Evolutionary conservation across 2,113 vertebrate genomes (phyloP), one percentile per base, ranked within the genome.

Genomic region (Scomber colias): DNA sequence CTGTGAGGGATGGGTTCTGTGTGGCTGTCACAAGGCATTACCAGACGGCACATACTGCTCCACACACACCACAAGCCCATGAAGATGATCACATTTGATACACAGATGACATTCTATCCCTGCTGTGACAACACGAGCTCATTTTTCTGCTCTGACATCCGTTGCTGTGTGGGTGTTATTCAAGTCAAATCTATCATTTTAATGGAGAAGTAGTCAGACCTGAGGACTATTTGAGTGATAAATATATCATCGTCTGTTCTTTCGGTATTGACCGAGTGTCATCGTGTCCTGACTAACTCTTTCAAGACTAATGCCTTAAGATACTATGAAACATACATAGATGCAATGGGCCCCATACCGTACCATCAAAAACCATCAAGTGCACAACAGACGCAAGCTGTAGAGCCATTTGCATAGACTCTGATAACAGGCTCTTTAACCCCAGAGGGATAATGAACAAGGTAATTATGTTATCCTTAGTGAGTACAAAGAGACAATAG

Each of bases 51-150:
- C 80, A 74, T 73, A 90, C 79, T 19, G 87, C 84, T 77, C 66
- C 73, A 55, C 65, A 67, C 78, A 77, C 73, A 19, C 85, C 82
- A 66, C 86, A 71, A 89, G 83, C 88, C 84, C 84, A 83, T 92
- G 92, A 93, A 92, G 92, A 95, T 92, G 92, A 94, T 94, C 89
- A 91, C 90, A 92, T 94, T 92, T 93, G 94, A 95, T 94, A 90
- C 92, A 93, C 92, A 93, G 89, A 93, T 94, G 91, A 94, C 92
- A 93, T 92, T 90, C 85, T 89, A 86, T 90, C 90, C 90, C 90
- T 87, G 89, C 90, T 88, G 91, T 82, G 91, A 93, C 89, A 89
- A 91, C 92, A 85, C 75, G 4, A 68, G 81, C 91, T 92, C 91
- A 92, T 94, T 93, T 90, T 83, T 93, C 90, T 84, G 83, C 89